Conservation (phyloP, 2,888 invertebrate genomes). For the Lordiphosa fenestrarum region DNA sequence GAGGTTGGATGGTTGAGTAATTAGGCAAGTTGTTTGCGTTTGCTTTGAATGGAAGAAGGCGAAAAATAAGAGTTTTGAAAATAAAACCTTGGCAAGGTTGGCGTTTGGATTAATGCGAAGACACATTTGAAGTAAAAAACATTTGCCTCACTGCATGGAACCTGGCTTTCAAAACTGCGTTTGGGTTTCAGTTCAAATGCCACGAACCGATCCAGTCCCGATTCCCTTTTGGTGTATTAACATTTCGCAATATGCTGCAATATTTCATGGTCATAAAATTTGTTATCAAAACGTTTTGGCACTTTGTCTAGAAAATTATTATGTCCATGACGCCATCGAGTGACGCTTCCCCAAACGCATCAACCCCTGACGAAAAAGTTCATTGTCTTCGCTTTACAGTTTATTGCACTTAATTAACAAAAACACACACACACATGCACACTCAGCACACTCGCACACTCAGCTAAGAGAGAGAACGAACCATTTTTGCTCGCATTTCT, state of each 20-base stretch:
- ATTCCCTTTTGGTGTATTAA: too few species aligned
- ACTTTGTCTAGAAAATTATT: conserved; percentile 8
- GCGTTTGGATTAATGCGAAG: background rate
- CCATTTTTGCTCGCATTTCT: conserved; percentile 14
- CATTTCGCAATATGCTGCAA: too few species aligned
- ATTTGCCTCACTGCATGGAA: too few species aligned
- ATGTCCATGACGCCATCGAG: conserved; percentile 37
- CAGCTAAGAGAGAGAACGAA: conserved; percentile 14
- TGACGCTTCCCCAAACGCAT: conserved; percentile 15
- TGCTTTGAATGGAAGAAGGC: conserved; percentile 7
- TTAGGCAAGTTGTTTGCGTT: conserved; percentile 30
- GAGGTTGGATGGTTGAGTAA: conserved; percentile 34
- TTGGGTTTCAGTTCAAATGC: too few species aligned
- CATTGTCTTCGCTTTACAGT: conserved; percentile 56
- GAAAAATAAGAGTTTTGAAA: conserved; percentile 4
- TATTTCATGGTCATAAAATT: too few species aligned
- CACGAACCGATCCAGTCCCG: too few species aligned
- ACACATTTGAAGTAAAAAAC: too few species aligned
- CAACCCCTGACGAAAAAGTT: conserved; percentile 46
- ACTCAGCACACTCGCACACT: conserved; percentile 6
- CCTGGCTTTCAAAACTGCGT: too few species aligned
- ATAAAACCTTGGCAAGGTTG: conserved; percentile 3
- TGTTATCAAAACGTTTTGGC: too few species aligned
- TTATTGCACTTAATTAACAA: conserved; percentile 68
- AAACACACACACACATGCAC: conserved; percentile 5